These are phyloP conservation scores for Buceros bicornis DNA, from an alignment of 2,797 vertebrate genomes.

Conservation along the genomic window DNA sequence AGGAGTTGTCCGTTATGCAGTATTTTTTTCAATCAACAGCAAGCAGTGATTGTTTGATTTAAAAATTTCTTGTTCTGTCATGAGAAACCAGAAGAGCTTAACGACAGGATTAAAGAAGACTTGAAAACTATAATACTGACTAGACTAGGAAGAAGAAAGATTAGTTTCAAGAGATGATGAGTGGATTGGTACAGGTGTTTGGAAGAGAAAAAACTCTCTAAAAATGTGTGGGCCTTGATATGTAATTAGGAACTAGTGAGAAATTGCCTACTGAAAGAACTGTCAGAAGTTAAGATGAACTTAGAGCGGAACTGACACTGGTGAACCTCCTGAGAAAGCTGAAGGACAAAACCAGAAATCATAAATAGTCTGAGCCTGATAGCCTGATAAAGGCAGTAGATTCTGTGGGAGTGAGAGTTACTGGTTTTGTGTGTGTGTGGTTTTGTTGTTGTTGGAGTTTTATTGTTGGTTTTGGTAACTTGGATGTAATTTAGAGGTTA, in stretches of 20 bases:
- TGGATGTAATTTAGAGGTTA: background rate
- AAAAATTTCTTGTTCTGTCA: background rate
- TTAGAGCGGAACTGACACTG: background rate
- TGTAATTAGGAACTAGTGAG: slow-evolving; percentile 41
- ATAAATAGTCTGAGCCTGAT: background rate
- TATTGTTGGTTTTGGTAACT: background rate
- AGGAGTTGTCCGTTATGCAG: background rate
- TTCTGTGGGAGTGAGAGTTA: background rate
- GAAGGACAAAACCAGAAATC: background rate
- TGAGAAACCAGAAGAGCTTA: background rate
- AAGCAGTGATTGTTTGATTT: background rate
- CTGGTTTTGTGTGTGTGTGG: background rate
- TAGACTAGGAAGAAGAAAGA: background rate
- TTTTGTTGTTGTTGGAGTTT: background rate
- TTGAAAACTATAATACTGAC: background rate
- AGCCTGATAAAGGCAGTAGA: background rate
- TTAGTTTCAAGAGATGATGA: background rate
- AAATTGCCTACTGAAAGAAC: slow-evolving; percentile 12
- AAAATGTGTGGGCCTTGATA: slow-evolving; percentile 14
- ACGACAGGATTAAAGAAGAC: background rate
- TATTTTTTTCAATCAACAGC: background rate
- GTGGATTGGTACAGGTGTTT: background rate
- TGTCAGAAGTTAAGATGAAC: slow-evolving; percentile 12
- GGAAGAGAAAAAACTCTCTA: background rate
- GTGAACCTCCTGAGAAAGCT: background rate